Conservation (phyloP, 2,113 vertebrate species). For the Sylvietta virens region DNA sequence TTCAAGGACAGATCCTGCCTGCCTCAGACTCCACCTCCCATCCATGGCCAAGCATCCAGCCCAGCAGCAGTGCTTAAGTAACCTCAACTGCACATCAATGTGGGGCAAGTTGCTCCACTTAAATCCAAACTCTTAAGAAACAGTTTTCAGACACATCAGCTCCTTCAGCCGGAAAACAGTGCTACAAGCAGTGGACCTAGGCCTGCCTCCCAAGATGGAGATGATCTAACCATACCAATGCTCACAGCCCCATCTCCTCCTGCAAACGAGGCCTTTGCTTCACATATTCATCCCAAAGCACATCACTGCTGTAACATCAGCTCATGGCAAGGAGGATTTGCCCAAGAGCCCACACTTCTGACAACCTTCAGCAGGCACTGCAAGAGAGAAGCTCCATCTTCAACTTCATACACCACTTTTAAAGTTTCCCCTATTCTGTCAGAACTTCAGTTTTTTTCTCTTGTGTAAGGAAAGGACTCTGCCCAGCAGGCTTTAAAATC, state of each 20-base stretch:
- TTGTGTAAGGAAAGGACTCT: background rate
- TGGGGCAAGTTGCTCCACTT: background rate
- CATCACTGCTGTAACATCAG: background rate
- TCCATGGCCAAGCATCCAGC: background rate
- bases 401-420: background rate
- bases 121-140: background rate
- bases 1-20: background rate
- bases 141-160: background rate
- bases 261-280: background rate
- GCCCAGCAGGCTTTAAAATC: background rate
- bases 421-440: background rate
- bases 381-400: background rate
- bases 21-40: background rate
- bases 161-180: background rate
- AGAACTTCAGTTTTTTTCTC: background rate
- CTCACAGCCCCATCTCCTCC: background rate
- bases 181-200: background rate
- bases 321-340: background rate
- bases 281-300: background rate
- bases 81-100: background rate
- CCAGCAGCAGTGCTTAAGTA: background rate
- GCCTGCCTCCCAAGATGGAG: background rate
- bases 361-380: background rate
- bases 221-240: background rate
- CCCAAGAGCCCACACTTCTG: background rate